phyloP scores from a whole-genome alignment of 2,888 invertebrate genomes.

The Mesopsocus fuscifrons region DNA sequence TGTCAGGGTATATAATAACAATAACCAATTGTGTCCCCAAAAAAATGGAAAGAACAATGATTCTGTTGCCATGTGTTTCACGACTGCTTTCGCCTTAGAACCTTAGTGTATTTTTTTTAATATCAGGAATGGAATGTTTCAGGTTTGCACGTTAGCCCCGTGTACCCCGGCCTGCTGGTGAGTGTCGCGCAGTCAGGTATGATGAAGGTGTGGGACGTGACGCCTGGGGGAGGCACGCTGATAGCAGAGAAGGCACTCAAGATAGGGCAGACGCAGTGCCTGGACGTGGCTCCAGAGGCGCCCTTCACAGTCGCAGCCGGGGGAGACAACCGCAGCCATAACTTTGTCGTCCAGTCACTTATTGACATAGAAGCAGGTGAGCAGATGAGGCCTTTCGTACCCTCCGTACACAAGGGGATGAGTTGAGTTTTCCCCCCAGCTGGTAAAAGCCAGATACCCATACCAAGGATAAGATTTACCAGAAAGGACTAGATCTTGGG shows the following conservation, averaged over 20 bases:
- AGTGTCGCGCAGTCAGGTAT: conserved; percentile 61
- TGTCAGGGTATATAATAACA: conserved; percentile 7
- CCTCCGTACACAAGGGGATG: no score
- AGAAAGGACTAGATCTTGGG: no score
- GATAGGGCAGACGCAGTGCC: conserved; percentile 53
- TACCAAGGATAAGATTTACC: no score
- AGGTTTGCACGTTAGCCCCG: conserved; percentile 51
- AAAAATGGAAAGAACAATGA: no score
- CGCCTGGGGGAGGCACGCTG: conserved; percentile 19
- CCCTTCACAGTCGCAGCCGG: conserved; percentile 65
- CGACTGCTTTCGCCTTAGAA: no score
- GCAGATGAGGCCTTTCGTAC: no score
- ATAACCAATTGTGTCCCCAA: conserved; percentile 15
- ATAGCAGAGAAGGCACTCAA: conserved; percentile 34
- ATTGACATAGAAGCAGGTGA: neutral
- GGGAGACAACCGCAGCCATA: conserved; percentile 41
- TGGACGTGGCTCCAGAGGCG: conserved; percentile 60
- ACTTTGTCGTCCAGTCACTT: neutral
- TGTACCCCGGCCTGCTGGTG: conserved; percentile 54
- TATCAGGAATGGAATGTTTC: no score
- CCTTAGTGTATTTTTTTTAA: no score
- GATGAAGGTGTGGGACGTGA: conserved; percentile 70
- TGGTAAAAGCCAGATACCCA: no score
- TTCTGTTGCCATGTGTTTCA: no score
- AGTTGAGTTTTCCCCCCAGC: no score